Evolutionary conservation across 1,140 invertebrate species (phyloP), one percentile per base, ranked within the genome.

Genomic region (Bacillus rossius): DNA sequence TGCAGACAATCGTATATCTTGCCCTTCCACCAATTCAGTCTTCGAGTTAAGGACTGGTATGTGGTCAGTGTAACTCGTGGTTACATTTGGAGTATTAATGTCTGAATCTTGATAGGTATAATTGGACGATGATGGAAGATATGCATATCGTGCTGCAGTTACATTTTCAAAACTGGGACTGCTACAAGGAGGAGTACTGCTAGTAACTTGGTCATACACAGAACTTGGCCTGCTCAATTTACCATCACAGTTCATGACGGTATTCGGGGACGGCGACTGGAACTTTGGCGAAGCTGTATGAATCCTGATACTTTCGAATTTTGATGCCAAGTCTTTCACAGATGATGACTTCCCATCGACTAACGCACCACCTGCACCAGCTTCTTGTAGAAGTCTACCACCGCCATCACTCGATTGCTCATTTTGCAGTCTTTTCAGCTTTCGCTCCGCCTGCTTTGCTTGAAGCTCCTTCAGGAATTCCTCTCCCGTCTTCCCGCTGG

Each of bases 281-380:
- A 63, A 55, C 17, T 8, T 52, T 10, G 57, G 37, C 5, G 57
- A 50, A 54, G 10, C 53, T 13, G 53, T 49, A 16, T 48, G 16
- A 29, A 57, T n/a, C 13, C 26, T 43, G 49, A 57, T 57, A 29
- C 37, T 59, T 75, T 94, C 91, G 72, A 94, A 94, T 68, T 84
- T 84, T 1, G 88, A 87, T 2, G 91, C 88, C 67, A 94, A 82
- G 70, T 92, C 89, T 73, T 82, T 85, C 0, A 91, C 90, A 40
- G 75, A 84, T 66, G 71, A 77, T 72, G 63, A 62, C 74, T 72
- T 67, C 48, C 55, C 40, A 45, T 59, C 47, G 19, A 20, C 16
- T 10, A 38, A 23, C 43, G 45, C 41, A 50, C 19, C 23, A 34
- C 22, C 37, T 8, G 7, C 26, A 7, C 29, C 29, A 7, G 29